Conservation (phyloP, 1,140 invertebrate genomes). For the Papilio aristodemus region DNA sequence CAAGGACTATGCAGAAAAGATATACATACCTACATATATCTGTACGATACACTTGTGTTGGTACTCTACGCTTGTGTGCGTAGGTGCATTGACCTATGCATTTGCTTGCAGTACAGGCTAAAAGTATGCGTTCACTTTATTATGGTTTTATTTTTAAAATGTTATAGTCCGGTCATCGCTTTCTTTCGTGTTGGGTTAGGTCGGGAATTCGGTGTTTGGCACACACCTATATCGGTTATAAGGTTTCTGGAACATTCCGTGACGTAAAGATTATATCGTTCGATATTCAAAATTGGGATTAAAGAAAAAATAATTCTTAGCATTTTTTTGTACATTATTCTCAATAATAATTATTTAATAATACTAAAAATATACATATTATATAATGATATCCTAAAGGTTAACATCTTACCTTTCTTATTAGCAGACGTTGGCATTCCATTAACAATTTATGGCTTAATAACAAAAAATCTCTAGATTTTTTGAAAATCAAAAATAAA, state of each 20-base stretch:
- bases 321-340: background rate
- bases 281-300: background rate
- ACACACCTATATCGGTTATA: conserved; percentile 41
- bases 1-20: conserved; percentile 55
- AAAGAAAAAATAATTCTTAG: background rate
- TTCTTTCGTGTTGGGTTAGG: conserved; percentile 68
- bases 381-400: too few relatives aligned
- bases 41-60: conserved; percentile 44
- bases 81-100: conserved; percentile 74
- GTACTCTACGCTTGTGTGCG: conserved; percentile 68
- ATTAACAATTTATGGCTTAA: too few relatives aligned
- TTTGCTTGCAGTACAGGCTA: conserved; percentile 76
- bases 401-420: too few relatives aligned
- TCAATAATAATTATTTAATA: too few relatives aligned
- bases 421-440: too few relatives aligned
- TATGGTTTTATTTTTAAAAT: conserved; percentile 80
- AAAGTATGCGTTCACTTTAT: conserved; percentile 79
- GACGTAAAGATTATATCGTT: background rate
- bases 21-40: conserved; percentile 40
- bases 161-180: conserved; percentile 60
- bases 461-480: too few relatives aligned
- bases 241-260: conserved; percentile 33
- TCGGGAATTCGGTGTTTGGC: conserved; percentile 56
- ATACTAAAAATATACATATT: too few relatives aligned
- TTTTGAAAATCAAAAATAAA: too few relatives aligned